A percentile compares a stretch with the other conserved stretches of the same genome.
Conservation (phyloP, 2,797 vertebrate genomes). For the Antrozous pallidus region DNA sequence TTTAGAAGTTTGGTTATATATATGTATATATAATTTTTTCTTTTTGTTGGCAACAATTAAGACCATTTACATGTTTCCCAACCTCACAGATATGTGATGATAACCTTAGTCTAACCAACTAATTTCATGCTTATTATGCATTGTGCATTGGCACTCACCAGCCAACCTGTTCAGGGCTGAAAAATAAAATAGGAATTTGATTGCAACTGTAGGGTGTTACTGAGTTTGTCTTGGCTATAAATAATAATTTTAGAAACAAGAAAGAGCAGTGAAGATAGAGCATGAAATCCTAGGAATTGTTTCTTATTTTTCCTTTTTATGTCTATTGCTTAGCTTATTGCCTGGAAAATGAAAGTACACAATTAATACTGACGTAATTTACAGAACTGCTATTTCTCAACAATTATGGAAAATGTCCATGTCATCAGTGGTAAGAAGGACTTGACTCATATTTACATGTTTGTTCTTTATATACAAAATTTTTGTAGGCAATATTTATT, state of each 20-base stretch:
- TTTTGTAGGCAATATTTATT: neutral
- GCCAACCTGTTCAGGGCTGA: neutral
- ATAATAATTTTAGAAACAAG: constrained; percentile 2
- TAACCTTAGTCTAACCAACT: neutral
- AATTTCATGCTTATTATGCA: neutral
- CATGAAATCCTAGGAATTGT: neutral
- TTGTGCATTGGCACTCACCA: neutral
- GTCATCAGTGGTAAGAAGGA: neutral
- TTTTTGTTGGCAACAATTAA: neutral
- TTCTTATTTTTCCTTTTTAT: neutral
- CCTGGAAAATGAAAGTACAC: neutral
- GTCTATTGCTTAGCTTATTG: neutral
- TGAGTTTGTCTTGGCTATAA: neutral
- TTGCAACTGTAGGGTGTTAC: neutral
- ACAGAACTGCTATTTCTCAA: neutral
- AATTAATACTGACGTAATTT: neutral
- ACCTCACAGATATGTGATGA: neutral
- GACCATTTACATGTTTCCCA: neutral
- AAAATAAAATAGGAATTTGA: neutral
- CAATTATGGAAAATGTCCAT: neutral
- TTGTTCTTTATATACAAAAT: neutral
- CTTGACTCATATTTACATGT: neutral
- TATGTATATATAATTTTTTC: neutral
- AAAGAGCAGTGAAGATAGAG: neutral
- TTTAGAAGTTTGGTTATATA: neutral